Conservation (phyloP, 2,888 invertebrate species). For the Gasteruption jaculator region DNA sequence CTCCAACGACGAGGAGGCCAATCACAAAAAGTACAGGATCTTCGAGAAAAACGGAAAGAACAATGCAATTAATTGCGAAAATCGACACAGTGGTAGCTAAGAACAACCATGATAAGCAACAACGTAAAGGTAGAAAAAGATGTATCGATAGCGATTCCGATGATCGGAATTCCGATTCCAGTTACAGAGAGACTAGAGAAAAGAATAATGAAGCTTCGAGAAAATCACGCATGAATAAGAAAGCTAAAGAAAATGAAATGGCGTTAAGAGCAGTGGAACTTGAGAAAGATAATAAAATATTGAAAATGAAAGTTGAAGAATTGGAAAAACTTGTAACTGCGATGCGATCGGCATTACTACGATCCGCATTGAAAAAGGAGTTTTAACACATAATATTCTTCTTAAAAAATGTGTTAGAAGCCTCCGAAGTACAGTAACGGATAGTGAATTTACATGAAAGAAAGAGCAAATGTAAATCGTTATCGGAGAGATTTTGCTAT, state of each 20-base stretch:
- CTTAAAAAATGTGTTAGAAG: too few species aligned
- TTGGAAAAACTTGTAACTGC: constrained; percentile 65
- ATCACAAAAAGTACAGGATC: not conserved
- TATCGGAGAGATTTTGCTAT: too few species aligned
- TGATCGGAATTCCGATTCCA: constrained; percentile 45
- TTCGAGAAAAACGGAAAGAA: too few species aligned
- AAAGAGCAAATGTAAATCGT: too few species aligned
- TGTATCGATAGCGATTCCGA: constrained; percentile 29
- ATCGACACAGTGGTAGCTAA: not conserved
- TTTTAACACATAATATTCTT: too few species aligned
- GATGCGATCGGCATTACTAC: constrained; percentile 63
- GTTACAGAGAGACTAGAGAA: constrained; percentile 67
- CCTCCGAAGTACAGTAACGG: too few species aligned
- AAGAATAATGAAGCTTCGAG: constrained; percentile 78
- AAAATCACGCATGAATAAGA: constrained; percentile 69
- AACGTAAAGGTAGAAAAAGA: constrained; percentile 22
- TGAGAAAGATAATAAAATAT: constrained; percentile 61
- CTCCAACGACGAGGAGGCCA: not conserved
- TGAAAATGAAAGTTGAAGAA: constrained; percentile 64
- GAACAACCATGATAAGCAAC: not conserved
- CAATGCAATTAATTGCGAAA: too few species aligned
- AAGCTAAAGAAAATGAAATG: constrained; percentile 59
- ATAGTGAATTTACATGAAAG: too few species aligned
- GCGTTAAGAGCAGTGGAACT: constrained; percentile 55
- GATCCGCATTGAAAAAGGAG: constrained; percentile 59